Evolutionary conservation across 2,797 vertebrate genomes (phyloP).

Genomic region (Spinibarbus caldwelli): DNA sequence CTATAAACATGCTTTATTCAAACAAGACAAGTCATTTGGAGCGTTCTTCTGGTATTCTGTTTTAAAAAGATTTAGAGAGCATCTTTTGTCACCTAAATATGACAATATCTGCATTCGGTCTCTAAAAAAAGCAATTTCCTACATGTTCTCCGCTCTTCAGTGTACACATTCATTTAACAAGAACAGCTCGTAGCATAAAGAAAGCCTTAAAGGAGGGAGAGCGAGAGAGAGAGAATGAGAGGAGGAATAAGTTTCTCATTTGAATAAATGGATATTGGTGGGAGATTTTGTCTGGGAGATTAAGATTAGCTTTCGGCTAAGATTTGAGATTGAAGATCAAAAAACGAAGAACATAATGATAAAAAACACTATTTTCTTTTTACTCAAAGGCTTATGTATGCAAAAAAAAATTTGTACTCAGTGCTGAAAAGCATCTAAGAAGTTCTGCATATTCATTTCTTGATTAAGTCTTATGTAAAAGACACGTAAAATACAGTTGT

Average conservation of each 20-base stretch:
- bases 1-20: slow-evolving; percentile 47
- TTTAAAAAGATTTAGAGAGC: slow-evolving; percentile 67
- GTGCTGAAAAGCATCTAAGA: slow-evolving; percentile 35
- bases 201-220: slow-evolving; percentile 13
- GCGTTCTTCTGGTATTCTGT: slow-evolving; percentile 64
- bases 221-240: slow-evolving; percentile 32
- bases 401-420: slow-evolving; percentile 19
- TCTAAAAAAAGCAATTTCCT: slow-evolving; percentile 21
- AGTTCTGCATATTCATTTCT: slow-evolving; percentile 43
- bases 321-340: slow-evolving; percentile 74
- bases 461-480: slow-evolving; percentile 32
- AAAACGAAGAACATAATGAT: slow-evolving; percentile 65
- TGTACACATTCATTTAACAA: slow-evolving; percentile 50
- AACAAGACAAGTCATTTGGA: slow-evolving; percentile 54
- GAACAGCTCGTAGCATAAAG: slow-evolving; percentile 44
- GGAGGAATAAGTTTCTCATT: slow-evolving; percentile 69
- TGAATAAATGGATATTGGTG: slow-evolving; percentile 79
- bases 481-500: slow-evolving; percentile 1
- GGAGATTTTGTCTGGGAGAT: slow-evolving; percentile 78
- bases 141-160: slow-evolving; percentile 20
- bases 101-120: slow-evolving; percentile 51
- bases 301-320: slow-evolving; percentile 78
- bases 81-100: slow-evolving; percentile 56
- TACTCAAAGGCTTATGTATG: slow-evolving; percentile 46
- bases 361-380: slow-evolving; percentile 42